Base-by-base conservation (phyloP, 1,140 invertebrate genomes). In the Drosophila lacertosa region DNA sequence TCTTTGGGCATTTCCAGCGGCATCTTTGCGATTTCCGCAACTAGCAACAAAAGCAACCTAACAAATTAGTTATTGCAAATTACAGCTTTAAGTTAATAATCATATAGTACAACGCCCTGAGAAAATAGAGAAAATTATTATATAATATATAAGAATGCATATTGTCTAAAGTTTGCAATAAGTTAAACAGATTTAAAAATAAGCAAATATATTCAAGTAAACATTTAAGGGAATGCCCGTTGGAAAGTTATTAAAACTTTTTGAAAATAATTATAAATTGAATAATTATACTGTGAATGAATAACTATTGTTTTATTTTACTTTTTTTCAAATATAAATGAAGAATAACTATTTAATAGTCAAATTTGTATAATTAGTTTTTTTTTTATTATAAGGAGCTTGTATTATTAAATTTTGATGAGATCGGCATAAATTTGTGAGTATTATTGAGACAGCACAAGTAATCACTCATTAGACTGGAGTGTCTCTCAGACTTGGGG, bases 31-130 rank as follows among this genome's bases (percentile, higher is more conserved):
- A 32, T 35, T 65, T 37, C 18, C 37, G 60, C 13, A 15, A 48
- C 24, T 9, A 29, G 29, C 10, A 48, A 18, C 18, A 51, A 37
- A 37, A 37, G 15, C 35, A 50, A 16, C 50, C 37, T 20, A 65
- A 29, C 62, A 47, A 18, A 33, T 33, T 37, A 29, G 42, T 59
- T 22, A 53, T 7, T 26, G 51, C 40, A 40, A 40, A 54, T 40
- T 11, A 54, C 13, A 54, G 51, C 9, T 26, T 3, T 6, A 18
- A 4, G 22, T 4, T 39, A 40, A 35, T 53, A 37, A 22, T 39
- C 15, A 29, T 4, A 47, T 22, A 22, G 24, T 5, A 18, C 18
- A 11, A 18, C 4, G 18, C 4, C 18, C 18, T 4, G 22, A 18
- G 16, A 7, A 42, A 42, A 35, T 4, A 6, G 5, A 26, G 24